These are phyloP conservation scores for Latrodectus elegans DNA, from an alignment of 2,888 invertebrate species.

Conservation along the genomic window DNA sequence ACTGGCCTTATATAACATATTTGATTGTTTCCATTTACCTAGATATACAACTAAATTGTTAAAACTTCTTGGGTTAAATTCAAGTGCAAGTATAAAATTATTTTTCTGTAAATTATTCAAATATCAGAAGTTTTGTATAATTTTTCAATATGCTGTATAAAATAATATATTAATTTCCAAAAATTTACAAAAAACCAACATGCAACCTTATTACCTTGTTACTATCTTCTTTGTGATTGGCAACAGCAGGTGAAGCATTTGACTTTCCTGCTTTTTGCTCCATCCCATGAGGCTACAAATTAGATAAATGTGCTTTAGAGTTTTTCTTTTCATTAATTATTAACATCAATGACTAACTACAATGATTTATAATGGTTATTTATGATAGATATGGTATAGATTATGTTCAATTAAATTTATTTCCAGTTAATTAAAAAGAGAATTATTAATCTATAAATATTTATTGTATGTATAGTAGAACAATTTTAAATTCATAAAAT, in stretches of 20 bases:
- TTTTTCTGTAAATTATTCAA: not conserved
- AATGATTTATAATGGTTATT: too few relatives aligned
- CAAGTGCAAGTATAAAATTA: not conserved
- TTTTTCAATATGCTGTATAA: not conserved
- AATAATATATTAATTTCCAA: not conserved
- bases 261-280: slow-evolving; percentile 40
- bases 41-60: not conserved
- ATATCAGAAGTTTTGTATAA: not conserved
- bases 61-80: not conserved
- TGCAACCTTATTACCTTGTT: slow-evolving; percentile 21
- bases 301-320: not conserved
- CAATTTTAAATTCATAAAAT: too few relatives aligned
- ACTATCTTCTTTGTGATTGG: slow-evolving; percentile 24
- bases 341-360: too few relatives aligned
- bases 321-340: too few relatives aligned
- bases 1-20: not conserved
- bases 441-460: too few relatives aligned
- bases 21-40: not conserved
- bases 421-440: too few relatives aligned
- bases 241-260: not conserved
- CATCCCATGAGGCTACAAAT: slow-evolving; percentile 31
- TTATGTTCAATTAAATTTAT: too few relatives aligned
- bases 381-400: too few relatives aligned
- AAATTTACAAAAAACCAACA: not conserved
- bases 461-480: too few relatives aligned